Conservation (phyloP, 2,113 vertebrate genomes). For the Guaruba guarouba region DNA sequence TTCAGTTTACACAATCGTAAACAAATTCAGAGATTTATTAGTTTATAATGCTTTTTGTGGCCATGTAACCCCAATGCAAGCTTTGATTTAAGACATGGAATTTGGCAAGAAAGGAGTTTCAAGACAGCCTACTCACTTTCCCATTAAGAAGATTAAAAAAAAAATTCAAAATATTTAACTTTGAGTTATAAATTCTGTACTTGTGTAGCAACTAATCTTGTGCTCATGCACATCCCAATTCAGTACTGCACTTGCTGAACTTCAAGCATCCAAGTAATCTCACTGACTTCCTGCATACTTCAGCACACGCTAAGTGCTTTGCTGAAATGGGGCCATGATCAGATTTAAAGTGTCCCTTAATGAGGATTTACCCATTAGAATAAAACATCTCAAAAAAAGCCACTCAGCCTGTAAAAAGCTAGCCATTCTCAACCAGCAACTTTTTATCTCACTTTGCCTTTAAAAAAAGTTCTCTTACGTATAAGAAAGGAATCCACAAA, state of each 20-base stretch:
- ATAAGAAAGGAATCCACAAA: not conserved
- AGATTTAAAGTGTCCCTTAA: slow-evolving; percentile 25
- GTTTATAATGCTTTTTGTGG: slow-evolving; percentile 48
- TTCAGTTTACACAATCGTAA: slow-evolving; percentile 25
- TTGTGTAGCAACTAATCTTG: slow-evolving; percentile 31
- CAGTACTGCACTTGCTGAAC: slow-evolving; percentile 3
- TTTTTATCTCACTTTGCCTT: slow-evolving; percentile 7
- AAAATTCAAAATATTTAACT: slow-evolving; percentile 60
- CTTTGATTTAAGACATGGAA: slow-evolving; percentile 57
- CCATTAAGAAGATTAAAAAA: slow-evolving; percentile 62
- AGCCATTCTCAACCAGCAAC: not conserved
- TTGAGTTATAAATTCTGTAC: slow-evolving; percentile 19
- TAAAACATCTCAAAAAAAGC: slow-evolving; percentile 28
- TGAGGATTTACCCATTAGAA: slow-evolving; percentile 21
- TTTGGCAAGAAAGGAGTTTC: slow-evolving; percentile 41
- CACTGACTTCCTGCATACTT: not conserved
- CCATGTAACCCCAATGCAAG: slow-evolving; percentile 28
- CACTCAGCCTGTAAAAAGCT: not conserved
- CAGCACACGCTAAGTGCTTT: slow-evolving; percentile 2
- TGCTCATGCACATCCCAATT: slow-evolving; percentile 31
- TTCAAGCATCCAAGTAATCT: slow-evolving; percentile 14
- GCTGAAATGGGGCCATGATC: slow-evolving; percentile 34
- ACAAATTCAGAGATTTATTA: slow-evolving; percentile 52
- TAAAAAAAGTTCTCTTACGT: not conserved
- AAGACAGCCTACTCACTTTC: slow-evolving; percentile 48